Conservation (phyloP, 1,140 invertebrate genomes). For the Drosophila quadrilineata region DNA sequence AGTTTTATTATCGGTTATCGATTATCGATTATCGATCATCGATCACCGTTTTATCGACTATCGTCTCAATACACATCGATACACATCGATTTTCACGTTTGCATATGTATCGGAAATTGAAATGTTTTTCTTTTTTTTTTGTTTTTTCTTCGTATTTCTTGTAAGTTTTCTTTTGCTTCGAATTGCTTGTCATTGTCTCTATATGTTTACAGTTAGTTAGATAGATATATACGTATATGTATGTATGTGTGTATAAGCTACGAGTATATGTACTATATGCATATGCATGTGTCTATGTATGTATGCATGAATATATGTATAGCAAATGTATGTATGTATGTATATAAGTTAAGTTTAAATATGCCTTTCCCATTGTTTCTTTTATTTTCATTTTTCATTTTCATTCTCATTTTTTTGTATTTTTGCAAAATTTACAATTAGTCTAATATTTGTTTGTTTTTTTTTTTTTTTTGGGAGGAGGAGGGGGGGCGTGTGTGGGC, state of each 20-base stretch:
- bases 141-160: too few relatives aligned
- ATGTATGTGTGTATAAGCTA: conserved; percentile 28
- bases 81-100: conserved; percentile 29
- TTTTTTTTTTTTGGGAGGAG: conserved; percentile 19
- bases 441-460: not conserved
- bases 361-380: conserved; percentile 44
- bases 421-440: conserved; percentile 29
- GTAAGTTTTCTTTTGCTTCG: too few relatives aligned
- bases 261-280: conserved; percentile 14
- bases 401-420: conserved; percentile 35
- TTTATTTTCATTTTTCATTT: too few relatives aligned
- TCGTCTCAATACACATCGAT: not conserved
- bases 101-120: conserved; percentile 67
- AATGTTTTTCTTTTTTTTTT: conserved; percentile 52
- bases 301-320: conserved; percentile 30
- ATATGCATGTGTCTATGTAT: not conserved
- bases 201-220: too few relatives aligned
- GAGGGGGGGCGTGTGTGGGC: not conserved
- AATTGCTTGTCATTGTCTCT: conserved; percentile 77
- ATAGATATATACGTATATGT: conserved; percentile 56
- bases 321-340: conserved; percentile 28
- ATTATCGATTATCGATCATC: conserved; percentile 31
- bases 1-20: conserved; percentile 27
- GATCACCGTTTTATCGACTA: conserved; percentile 34
- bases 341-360: conserved; percentile 49